Evolutionary conservation across 1,140 invertebrate genomes (phyloP), one percentile per base, ranked within the genome.

Genomic region (Drosophila sechellia): DNA sequence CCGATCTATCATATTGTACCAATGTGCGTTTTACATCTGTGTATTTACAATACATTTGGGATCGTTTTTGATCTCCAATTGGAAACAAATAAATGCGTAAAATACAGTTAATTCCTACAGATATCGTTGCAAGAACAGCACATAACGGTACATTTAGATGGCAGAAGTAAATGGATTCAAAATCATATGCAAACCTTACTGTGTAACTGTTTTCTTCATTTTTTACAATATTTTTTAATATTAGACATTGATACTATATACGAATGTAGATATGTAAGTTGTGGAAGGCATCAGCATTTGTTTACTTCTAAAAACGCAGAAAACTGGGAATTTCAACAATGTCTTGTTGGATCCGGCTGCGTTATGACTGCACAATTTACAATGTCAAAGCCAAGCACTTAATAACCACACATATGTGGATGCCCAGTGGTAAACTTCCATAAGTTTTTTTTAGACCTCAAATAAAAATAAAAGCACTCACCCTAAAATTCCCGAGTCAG

Each of bases 381-480:
- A 17, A 50, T 50, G 49, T n/a, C 31, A 50, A 35, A 17, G 49
- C 49, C 10, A 17, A 50, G 34, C 31, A 50, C 15, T 34, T 35
- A 50, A 34, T 35, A 35, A 50, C 27, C 49, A 50, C 49, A 50
- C n/a, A 50, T 50, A 35, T 50, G 49, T 20, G 49, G 31, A 50
- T 50, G 31, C 49, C 49, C 49, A 50, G 31, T 50, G 31, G 49
- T 35, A 50, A 50, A 50, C 49, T 50, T 34, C 31, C 49, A 50
- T 35, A 50, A 34, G 49, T 50, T 50, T 50, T 50, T 50, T 50
- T 50, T 50, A 50, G 27, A 50, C 49, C 49, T 50, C 27, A 50
- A 50, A 35, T 50, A 50, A 50, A 50, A 50, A 50, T 50, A 50
- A 50, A 49, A 50, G 49, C 49, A 50, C 49, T 50, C 49, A 50